Evolutionary conservation across 2,888 invertebrate species (phyloP).

Genomic region (Apodemia mormo): DNA sequence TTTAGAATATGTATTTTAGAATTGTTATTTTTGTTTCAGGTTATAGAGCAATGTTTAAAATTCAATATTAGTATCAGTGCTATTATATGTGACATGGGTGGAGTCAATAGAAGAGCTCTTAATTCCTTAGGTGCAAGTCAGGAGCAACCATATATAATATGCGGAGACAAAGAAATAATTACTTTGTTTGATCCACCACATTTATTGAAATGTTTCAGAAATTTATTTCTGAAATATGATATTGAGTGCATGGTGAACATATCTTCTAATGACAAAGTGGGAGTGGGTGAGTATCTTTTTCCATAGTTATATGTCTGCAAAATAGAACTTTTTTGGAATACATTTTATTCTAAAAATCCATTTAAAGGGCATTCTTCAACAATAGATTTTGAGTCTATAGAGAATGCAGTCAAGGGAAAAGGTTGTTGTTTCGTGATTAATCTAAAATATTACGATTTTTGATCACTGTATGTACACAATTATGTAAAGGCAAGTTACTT

Average conservation of each 20-base stretch:
- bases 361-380: conserved; percentile 29
- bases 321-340: not conserved
- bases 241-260: not conserved
- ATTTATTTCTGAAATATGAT: not conserved
- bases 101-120: conserved; percentile 33
- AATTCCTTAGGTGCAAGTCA: conserved; percentile 30
- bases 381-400: no score
- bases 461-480: no score
- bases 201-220: conserved; percentile 1
- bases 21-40: conserved; percentile 31
- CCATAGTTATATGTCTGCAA: not conserved
- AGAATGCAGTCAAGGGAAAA: no score
- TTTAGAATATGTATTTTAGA: not conserved
- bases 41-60: conserved; percentile 30
- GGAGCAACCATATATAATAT: not conserved
- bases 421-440: no score
- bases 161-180: not conserved
- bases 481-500: no score
- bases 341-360: not conserved
- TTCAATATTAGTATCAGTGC: conserved; percentile 29
- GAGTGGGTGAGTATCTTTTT: not conserved
- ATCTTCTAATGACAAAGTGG: not conserved
- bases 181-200: conserved; percentile 13
- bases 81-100: conserved; percentile 34
- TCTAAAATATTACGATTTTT: no score